These are phyloP conservation scores for Nothocercus julius DNA, from an alignment of 2,113 vertebrate genomes.

Conservation along the genomic window DNA sequence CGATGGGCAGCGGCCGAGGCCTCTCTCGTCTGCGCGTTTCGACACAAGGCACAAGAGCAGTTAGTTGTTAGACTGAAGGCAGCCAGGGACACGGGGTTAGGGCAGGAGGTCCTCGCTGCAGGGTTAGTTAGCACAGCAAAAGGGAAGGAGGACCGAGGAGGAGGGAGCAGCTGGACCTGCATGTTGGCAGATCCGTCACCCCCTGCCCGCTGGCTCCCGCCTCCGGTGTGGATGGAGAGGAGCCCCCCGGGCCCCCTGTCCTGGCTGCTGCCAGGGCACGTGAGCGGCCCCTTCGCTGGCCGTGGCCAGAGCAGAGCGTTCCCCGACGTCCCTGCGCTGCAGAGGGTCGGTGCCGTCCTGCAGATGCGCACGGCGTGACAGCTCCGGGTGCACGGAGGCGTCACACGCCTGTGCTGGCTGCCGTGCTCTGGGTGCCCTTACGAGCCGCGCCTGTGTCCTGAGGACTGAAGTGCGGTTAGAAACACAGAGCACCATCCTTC, in stretches of 20 bases:
- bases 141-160: neutral
- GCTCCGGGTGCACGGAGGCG: no score
- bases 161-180: neutral
- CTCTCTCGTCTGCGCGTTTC: neutral
- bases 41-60: neutral
- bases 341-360: neutral
- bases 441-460: neutral
- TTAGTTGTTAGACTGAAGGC: neutral
- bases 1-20: neutral
- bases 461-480: neutral
- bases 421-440: neutral
- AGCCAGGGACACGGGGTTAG: neutral
- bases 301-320: no score
- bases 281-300: no score
- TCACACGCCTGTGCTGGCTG: neutral
- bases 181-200: neutral
- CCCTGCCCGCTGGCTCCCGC: fast-evolving
- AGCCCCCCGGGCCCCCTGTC: neutral
- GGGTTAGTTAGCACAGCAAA: neutral
- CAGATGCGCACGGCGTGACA: no score
- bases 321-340: neutral
- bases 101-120: fast-evolving
- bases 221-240: no score
- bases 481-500: neutral
- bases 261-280: neutral